Evolutionary conservation across 2,797 vertebrate genomes (phyloP), one percentile per base, ranked within the genome.

Genomic region (Cyprinodon diabolis): DNA sequence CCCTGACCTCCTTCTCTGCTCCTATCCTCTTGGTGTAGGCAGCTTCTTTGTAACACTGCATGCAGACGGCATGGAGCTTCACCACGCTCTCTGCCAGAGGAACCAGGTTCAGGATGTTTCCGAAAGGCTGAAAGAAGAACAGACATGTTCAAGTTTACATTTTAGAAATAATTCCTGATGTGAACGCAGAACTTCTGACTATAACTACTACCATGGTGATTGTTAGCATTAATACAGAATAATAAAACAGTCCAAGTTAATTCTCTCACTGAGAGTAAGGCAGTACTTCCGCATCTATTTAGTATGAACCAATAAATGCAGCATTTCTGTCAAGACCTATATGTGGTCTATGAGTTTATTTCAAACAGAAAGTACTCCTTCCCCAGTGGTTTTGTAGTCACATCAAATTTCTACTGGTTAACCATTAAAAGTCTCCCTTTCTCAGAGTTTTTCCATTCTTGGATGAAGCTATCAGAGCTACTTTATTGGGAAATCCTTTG

Each of bases 11-110:
- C 57, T 94, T 94, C 89, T 99, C 98, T 0, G 89, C 72, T 77
- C 98, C 98, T 68, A 99, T 93, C 86, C 98, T 93, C 90, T 99
- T 99, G 1, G 98, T 99, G 89, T 99, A 99, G 45, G 98, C 95
- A 0, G 98, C 98, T 56, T 99, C 97, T 47, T 94, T 95, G 88
- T 94, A 99, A 86, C 98, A 99, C 88, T 96, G 95, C 97, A 98
- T 99, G 88, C 98, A 99, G 82, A 99, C 98, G 0, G 98, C 97
- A 0, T 96, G 96, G 71, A 99, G 95, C 92, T 99, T 99, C 84
- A 99, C 98, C 68, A 99, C 97, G 0, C 97, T 99, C 91, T 99
- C 98, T 0, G 98, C 98, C 68, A 99, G 89, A 0, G 98, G 98
- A 35, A 99, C 94, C 62, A 99, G 94, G 88, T 95, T 96, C 89